Percentiles rank a stretch among this genome's conserved stretches.
These are phyloP conservation scores for Lordiphosa collinella DNA, from an alignment of 1,140 invertebrate genomes.

Conservation along the genomic window DNA sequence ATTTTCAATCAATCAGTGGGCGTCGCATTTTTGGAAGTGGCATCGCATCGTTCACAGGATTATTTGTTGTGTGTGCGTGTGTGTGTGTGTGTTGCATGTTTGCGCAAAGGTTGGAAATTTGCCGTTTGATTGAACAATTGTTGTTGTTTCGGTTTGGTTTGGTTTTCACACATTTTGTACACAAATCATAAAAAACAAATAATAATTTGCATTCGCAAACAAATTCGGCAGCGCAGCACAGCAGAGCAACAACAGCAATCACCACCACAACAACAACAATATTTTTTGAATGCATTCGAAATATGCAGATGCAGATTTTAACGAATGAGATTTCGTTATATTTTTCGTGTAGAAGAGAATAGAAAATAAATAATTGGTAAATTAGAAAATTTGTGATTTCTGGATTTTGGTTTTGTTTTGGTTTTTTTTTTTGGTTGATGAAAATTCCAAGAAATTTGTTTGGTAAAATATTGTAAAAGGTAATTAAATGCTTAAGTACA, in stretches of 20 bases:
- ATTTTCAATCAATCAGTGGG: slow-evolving; percentile 61
- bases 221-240: slow-evolving; percentile 19
- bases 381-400: slow-evolving; percentile 64
- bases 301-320: slow-evolving; percentile 52
- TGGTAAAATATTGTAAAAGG: slow-evolving; percentile 41
- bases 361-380: slow-evolving; percentile 74
- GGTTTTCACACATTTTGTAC: not conserved
- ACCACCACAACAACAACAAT: slow-evolving; percentile 21
- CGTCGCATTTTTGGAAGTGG: slow-evolving; percentile 55
- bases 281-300: slow-evolving; percentile 40
- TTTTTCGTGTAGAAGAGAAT: slow-evolving; percentile 75
- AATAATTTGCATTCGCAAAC: slow-evolving; percentile 27
- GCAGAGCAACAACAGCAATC: slow-evolving; percentile 26
- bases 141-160: too few species aligned
- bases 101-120: slow-evolving; percentile 31
- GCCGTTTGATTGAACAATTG: slow-evolving; percentile 8
- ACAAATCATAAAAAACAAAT: slow-evolving; percentile 35
- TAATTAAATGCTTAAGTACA: slow-evolving; percentile 68
- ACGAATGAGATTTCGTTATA: slow-evolving; percentile 38
- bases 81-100: slow-evolving; percentile 42
- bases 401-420: slow-evolving; percentile 14
- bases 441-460: slow-evolving; percentile 17
- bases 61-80: slow-evolving; percentile 23
- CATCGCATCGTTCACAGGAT: slow-evolving; percentile 51
- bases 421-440: slow-evolving; percentile 23